A percentile compares a stretch with the other conserved stretches of the same genome.
Conservation (phyloP, 2,888 invertebrate species). For the Dorcus parallelipipedus region DNA sequence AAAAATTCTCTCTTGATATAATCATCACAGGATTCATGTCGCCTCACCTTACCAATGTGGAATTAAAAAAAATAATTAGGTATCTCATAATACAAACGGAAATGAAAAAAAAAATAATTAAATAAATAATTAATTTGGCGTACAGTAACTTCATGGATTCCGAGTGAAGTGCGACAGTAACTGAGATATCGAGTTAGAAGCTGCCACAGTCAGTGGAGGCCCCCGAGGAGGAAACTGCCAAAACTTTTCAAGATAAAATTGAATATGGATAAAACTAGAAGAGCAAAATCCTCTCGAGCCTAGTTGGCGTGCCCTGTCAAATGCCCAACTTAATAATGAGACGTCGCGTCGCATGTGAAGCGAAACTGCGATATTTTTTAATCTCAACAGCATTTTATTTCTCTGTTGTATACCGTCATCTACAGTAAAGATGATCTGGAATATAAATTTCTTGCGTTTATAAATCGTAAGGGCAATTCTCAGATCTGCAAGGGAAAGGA, state of each 20-base stretch:
- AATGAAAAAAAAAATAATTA: slow-evolving; percentile 3
- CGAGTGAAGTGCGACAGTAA: neutral
- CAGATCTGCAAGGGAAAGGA: neutral
- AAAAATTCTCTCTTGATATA: too few species aligned
- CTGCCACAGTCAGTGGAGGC: slow-evolving; percentile 5
- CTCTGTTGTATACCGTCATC: too few species aligned
- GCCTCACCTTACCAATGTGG: too few species aligned
- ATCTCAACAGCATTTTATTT: too few species aligned
- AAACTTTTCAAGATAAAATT: slow-evolving; percentile 39
- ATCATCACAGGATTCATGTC: too few species aligned
- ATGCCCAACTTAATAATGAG: slow-evolving; percentile 34
- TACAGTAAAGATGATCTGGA: too few species aligned
- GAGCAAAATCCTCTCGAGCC: slow-evolving; percentile 37
- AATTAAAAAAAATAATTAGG: too few species aligned
- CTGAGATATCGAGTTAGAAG: neutral
- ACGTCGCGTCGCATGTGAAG: slow-evolving; percentile 7
- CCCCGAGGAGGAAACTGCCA: slow-evolving; percentile 25
- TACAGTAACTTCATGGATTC: slow-evolving; percentile 6
- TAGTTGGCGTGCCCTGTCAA: slow-evolving; percentile 33
- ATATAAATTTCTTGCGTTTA: neutral
- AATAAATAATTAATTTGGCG: slow-evolving; percentile 13
- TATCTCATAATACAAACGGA: too few species aligned
- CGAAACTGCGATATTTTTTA: neutral
- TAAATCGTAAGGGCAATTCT: neutral
- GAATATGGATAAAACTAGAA: slow-evolving; percentile 48